These are phyloP conservation scores for Microctenopoma stevenorrisi DNA, from an alignment of 2,797 vertebrate genomes.

Conservation along the genomic window DNA sequence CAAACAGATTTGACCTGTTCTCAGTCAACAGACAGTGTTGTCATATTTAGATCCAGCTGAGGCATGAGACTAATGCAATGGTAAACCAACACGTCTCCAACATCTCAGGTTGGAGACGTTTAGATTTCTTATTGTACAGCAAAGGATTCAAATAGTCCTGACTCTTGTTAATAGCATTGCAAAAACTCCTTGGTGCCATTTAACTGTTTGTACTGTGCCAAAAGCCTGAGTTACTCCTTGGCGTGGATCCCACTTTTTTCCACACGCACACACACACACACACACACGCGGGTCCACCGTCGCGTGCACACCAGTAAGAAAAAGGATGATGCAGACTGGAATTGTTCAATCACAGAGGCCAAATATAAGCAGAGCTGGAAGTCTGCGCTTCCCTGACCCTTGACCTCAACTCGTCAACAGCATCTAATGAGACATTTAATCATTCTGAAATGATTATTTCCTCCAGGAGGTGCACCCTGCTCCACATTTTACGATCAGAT, in stretches of 20 bases:
- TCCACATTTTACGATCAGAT: constrained; percentile 65
- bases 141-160: constrained; percentile 28
- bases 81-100: constrained; percentile 18
- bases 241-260: constrained; percentile 45
- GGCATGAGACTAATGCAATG: constrained; percentile 29
- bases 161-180: constrained; percentile 51
- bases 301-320: constrained; percentile 30
- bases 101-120: constrained; percentile 24
- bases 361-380: constrained; percentile 62
- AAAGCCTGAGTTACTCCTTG: constrained; percentile 55
- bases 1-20: constrained; percentile 13
- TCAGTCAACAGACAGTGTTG: constrained; percentile 12
- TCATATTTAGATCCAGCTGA: constrained; percentile 25
- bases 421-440: constrained; percentile 74
- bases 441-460: constrained; percentile 69
- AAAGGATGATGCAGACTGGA: constrained; percentile 65
- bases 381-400: constrained; percentile 52
- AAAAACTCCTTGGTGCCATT: constrained; percentile 53
- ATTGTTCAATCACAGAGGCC: constrained; percentile 59
- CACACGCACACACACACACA: constrained; percentile 39
- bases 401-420: constrained; percentile 67
- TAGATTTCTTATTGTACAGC: constrained; percentile 22
- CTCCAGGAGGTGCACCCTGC: constrained; percentile 61
- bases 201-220: constrained; percentile 44
- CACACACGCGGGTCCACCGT: constrained; percentile 1